phyloP scores from a whole-genome alignment of 2,113 vertebrate species.

The Neomonachus schauinslandi region DNA sequence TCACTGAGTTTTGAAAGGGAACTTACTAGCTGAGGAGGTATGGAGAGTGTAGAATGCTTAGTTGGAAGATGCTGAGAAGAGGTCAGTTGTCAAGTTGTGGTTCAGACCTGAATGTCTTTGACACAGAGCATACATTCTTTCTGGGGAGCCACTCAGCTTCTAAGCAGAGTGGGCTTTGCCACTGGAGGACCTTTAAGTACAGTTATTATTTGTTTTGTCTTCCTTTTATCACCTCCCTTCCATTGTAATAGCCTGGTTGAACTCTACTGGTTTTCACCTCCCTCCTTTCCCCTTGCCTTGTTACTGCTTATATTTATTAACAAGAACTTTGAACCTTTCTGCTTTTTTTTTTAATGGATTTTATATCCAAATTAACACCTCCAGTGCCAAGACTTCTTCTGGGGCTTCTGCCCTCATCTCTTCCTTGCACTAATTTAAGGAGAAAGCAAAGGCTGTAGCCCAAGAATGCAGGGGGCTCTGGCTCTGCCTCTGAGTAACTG shows the following conservation, averaged over 20 bases:
- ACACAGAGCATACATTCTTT: background rate
- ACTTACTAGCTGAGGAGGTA: background rate
- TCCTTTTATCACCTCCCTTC: background rate
- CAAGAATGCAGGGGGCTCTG: background rate
- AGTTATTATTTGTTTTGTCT: constrained; percentile 1
- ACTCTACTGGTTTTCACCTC: constrained; percentile 43
- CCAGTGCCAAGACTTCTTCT: background rate
- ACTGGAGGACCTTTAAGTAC: background rate
- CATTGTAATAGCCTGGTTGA: background rate
- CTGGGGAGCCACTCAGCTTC: background rate
- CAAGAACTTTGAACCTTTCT: constrained; percentile 28
- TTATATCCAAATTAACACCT: constrained; percentile 51
- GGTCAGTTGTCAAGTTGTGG: background rate
- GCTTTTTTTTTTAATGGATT: background rate
- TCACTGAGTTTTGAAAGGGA: constrained; percentile 39
- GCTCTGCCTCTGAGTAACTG: background rate
- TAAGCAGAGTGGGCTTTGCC: background rate
- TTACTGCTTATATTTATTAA: constrained; percentile 29
- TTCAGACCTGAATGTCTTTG: constrained; percentile 16
- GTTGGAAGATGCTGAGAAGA: background rate
- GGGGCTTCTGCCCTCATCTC: constrained; percentile 1
- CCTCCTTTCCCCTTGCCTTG: constrained; percentile 12
- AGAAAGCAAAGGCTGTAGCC: background rate
- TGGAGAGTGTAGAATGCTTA: background rate
- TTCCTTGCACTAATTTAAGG: constrained; percentile 48